Base-by-base conservation (phyloP, 2,888 invertebrate species). In the Piscicola geometra region DNA sequence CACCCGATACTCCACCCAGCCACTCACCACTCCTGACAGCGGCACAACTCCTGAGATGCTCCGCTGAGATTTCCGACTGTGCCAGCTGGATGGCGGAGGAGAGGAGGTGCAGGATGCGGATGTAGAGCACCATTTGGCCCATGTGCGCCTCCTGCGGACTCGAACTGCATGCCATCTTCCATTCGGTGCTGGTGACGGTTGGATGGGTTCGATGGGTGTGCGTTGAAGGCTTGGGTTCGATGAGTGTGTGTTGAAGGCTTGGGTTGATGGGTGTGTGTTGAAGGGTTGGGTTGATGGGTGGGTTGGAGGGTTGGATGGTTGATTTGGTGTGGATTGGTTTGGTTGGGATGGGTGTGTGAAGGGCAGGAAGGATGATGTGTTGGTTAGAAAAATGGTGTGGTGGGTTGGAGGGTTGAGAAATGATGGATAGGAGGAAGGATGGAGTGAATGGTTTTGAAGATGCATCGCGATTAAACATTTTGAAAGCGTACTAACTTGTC, bases 101-200 rank as follows among this genome's bases (percentile, higher is more conserved):
- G 77, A 99, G 89, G 87, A 98, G 89, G 84, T 98, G 96, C 82
- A 98, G 89, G 0, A 94, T 94, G 82, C 95, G 88, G 79, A 94
- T 91, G 83, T 94, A 89, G 81, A 96, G 88, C 50, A 94, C 93
- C 79, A 95, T 88, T 82, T 94, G 92, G 84, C 92, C 92, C 25
- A 91, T 89, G 64, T 76, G 77, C 1, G 79, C 73, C 76, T 80
- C 78, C 18, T 73, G 72, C 77, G 81, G 80, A 32, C 77, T 78
- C 28, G 79, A 71, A 36, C 79, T 77, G 30, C 60, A 75, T 41
- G 75, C 52, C 64, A 67, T 71, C 33, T 77, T 70, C 74, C 75
- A 69, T 28, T 66, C 76, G 32, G 67, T 32, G 41, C 35, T 18
- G 60, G 21, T 47, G 12, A 47, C 21, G 50, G 50, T 21, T 47